Evolutionary conservation across 2,888 invertebrate species (phyloP), one percentile per base, ranked within the genome.

Genomic region (Noctua pronuba): DNA sequence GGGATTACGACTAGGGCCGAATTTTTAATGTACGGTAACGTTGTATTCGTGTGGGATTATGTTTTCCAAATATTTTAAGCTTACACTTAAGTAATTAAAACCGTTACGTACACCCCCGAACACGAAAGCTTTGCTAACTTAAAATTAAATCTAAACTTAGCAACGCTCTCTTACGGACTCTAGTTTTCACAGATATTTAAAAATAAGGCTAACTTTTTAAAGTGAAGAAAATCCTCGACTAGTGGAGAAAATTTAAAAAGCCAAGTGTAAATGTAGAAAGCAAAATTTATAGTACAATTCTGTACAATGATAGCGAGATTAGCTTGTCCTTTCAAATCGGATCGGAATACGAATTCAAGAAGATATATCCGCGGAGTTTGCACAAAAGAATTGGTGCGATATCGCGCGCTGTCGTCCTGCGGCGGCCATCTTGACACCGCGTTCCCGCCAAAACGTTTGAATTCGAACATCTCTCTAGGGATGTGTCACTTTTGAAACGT

Each of bases 361-460:
- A 94, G 93, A 94, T 94, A 94, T 94, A 94, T 94, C 92, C 92
- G 92, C 86, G 86, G 91, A 91, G 90, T 88, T 94, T 93, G 94
- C 94, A 93, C 94, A 94, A 95, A 96, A 96, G 96, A 95, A 96
- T 95, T 95, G 96, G 94, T 91, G 94, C 93, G 94, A 94, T 95
- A 95, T 95, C 95, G 94, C 90, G 80, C 87, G 86, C 91, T 92
- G 92, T 92, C 92, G 91, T 90, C 88, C 90, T 91, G 91, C 85
- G 93, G 92, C 89, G 79, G 88, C 94, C 95, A 95, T 95, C 93
- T 95, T 95, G 94, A 90, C 92, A 90, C 82, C 79, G 87, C 90
- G 78, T 86, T 93, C 92, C 91, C 93, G 93, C 94, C 93, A 93
- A 92, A 95, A 92, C 94, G 95, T 95, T 95, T 93, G 94, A 93